Evolutionary conservation across 2,113 vertebrate species (phyloP).

Genomic region (Peromyscus maniculatus): DNA sequence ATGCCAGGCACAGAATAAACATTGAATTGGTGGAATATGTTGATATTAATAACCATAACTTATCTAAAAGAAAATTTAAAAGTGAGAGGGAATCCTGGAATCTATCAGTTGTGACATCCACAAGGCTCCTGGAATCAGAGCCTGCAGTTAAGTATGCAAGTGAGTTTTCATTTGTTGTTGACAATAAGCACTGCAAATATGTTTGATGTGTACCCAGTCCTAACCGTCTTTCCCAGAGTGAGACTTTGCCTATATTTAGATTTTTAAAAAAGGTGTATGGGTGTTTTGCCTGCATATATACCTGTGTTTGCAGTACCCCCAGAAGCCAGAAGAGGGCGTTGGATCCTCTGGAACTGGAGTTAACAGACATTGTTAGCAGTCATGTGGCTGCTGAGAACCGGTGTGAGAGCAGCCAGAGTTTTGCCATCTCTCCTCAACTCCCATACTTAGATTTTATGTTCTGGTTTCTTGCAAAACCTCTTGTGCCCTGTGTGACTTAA

Average conservation of each 20-base stretch:
- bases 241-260: not conserved
- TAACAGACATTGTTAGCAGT: not conserved
- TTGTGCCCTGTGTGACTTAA: not conserved
- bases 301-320: not conserved
- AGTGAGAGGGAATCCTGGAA: not conserved
- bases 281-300: not conserved
- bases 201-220: not conserved
- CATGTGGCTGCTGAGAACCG: not conserved
- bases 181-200: not conserved
- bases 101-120: not conserved
- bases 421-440: not conserved
- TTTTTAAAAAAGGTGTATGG: not conserved
- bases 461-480: not conserved
- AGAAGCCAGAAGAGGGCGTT: not conserved
- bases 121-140: not conserved
- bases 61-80: not conserved
- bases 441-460: not conserved
- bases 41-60: constrained; percentile 19
- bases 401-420: not conserved
- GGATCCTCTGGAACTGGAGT: too few relatives aligned
- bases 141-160: not conserved
- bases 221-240: not conserved
- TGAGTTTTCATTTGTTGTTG: constrained; percentile 10
- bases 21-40: not conserved
- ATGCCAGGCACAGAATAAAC: not conserved